These are phyloP conservation scores for Eupithecia dodoneata DNA, from an alignment of 2,888 invertebrate genomes.

Conservation along the genomic window DNA sequence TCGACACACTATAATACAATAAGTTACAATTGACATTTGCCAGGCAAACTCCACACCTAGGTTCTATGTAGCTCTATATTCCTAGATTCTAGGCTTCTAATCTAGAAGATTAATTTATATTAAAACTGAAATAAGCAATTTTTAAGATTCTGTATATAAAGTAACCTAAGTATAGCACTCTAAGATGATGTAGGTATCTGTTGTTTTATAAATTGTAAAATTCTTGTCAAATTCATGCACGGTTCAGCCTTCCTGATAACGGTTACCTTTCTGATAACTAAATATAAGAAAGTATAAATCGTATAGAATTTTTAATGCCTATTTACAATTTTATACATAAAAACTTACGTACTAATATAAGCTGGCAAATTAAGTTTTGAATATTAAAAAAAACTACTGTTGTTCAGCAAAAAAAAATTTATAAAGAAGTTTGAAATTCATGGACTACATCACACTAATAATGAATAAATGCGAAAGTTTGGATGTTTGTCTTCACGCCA, in stretches of 20 bases:
- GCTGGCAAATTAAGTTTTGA: constrained; percentile 1
- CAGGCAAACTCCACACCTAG: constrained; percentile 51
- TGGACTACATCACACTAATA: background rate
- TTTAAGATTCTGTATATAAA: background rate
- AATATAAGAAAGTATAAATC: background rate
- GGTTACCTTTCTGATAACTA: background rate
- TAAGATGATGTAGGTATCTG: background rate
- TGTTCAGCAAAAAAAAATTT: background rate
- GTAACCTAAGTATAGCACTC: background rate
- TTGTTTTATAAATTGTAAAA: background rate
- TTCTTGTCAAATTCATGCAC: background rate
- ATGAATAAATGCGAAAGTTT: too few relatives aligned
- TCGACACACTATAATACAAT: constrained; percentile 76
- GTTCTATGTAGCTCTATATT: constrained; percentile 15
- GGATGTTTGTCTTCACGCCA: too few relatives aligned
- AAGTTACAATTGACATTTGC: constrained; percentile 65
- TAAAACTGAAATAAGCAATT: background rate
- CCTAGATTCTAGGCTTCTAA: background rate
- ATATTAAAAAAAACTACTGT: background rate
- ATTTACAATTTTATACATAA: constrained; percentile 5
- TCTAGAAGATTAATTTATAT: background rate
- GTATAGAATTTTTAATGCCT: background rate
- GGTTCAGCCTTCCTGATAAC: background rate
- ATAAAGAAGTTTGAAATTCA: background rate
- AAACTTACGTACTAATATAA: background rate